phyloP scores from a whole-genome alignment of 23 tunicate species.

The Ascidia mentula region DNA sequence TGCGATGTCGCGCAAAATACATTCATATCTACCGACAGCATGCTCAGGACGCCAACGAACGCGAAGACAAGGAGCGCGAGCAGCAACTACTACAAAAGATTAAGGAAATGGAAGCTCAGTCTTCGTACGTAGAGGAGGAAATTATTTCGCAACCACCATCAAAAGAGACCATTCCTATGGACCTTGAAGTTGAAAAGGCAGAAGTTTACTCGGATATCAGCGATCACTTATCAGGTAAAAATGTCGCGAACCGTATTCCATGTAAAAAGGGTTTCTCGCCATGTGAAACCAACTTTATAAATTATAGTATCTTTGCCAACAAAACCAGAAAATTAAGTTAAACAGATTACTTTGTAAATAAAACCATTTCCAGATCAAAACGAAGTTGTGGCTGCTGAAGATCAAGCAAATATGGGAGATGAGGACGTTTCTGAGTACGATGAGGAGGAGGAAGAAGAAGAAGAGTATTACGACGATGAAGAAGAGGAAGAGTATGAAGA shows the following conservation, averaged over 20 bases:
- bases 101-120: conserved; percentile 20
- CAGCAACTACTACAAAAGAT: conserved; percentile 17
- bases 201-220: neutral
- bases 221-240: neutral
- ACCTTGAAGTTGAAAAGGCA: neutral
- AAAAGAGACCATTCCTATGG: neutral
- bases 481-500: conserved; percentile 28
- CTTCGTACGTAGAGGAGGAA: neutral
- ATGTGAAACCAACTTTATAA: too few species aligned
- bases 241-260: too few species aligned
- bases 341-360: too few species aligned
- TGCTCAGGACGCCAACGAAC: conserved; percentile 9
- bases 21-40: conserved; percentile 7
- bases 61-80: conserved; percentile 11
- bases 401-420: neutral
- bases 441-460: conserved; percentile 13
- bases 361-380: neutral
- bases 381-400: neutral
- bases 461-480: conserved; percentile 7
- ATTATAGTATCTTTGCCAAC: too few species aligned
- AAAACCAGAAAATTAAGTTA: too few species aligned
- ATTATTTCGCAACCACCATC: neutral
- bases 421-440: conserved; percentile 24
- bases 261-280: too few species aligned
- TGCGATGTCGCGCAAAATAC: neutral